Conservation (phyloP, 2,113 vertebrate genomes). For the Tragelaphus strepsiceros region DNA sequence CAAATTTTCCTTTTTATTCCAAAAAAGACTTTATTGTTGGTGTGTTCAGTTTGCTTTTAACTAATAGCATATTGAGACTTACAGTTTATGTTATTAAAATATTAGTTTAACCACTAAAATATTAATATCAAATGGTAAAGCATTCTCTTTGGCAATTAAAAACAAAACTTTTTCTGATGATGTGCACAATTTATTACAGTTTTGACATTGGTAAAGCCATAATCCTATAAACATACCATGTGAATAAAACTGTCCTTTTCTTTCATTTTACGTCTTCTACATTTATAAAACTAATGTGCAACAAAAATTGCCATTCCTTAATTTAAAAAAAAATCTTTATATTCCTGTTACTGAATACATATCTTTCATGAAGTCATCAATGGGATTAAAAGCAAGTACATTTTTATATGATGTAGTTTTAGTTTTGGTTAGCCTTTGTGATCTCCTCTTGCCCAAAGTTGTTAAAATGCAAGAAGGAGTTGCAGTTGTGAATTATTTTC, state of each 20-base stretch:
- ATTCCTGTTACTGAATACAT: background rate
- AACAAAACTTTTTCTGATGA: background rate
- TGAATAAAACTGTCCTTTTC: conserved; percentile 16
- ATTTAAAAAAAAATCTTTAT: background rate
- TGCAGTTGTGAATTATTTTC: conserved; percentile 25
- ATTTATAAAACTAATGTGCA: background rate
- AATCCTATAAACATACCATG: background rate
- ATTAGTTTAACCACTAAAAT: background rate
- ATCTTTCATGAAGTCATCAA: background rate
- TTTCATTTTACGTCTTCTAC: background rate
- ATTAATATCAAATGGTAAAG: background rate
- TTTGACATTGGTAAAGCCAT: background rate
- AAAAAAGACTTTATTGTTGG: background rate
- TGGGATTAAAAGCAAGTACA: conserved; percentile 17
- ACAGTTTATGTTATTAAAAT: conserved; percentile 23
- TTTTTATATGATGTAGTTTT: conserved; percentile 36
- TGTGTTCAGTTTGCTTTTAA: background rate
- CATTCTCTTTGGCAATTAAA: background rate
- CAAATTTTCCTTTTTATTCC: background rate
- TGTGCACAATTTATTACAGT: conserved; percentile 14
- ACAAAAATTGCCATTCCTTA: background rate
- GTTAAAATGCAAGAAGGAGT: conserved; percentile 31
- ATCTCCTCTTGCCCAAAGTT: conserved; percentile 25
- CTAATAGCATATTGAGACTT: background rate
- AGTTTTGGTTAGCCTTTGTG: conserved; percentile 27